phyloP scores from a whole-genome alignment of 2,113 vertebrate species.

The Chamaea fasciata region DNA sequence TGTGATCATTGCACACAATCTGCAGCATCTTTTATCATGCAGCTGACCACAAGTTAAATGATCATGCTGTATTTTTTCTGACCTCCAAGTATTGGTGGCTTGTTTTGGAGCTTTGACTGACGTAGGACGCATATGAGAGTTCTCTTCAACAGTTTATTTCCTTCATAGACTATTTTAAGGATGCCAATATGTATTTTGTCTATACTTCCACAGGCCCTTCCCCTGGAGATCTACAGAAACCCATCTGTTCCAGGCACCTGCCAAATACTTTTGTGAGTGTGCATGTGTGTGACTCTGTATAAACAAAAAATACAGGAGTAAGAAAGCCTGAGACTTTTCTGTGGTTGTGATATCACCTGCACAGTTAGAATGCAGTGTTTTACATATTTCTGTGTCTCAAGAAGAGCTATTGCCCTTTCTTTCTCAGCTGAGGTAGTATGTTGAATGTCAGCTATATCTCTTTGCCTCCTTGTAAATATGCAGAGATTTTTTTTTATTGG shows the following conservation, averaged over 20 bases:
- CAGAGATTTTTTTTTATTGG: background rate
- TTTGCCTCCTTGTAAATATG: background rate
- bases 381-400: background rate
- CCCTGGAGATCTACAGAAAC: background rate
- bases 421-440: background rate
- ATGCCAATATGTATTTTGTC: background rate
- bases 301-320: background rate
- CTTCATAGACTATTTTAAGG: constrained; percentile 17
- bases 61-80: background rate
- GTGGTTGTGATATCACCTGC: background rate
- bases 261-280: background rate
- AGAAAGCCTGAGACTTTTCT: background rate
- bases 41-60: background rate
- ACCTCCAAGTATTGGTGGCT: background rate
- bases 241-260: constrained; percentile 44
- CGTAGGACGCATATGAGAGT: background rate
- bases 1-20: background rate
- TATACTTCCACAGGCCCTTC: background rate
- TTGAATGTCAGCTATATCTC: background rate
- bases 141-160: background rate
- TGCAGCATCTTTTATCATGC: background rate
- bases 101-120: background rate
- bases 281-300: background rate
- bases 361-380: background rate
- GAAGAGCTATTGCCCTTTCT: background rate